Percentiles rank a stretch among this genome's conserved stretches.
Conservation (phyloP, 2,113 vertebrate species). For the Urocolius indicus region DNA sequence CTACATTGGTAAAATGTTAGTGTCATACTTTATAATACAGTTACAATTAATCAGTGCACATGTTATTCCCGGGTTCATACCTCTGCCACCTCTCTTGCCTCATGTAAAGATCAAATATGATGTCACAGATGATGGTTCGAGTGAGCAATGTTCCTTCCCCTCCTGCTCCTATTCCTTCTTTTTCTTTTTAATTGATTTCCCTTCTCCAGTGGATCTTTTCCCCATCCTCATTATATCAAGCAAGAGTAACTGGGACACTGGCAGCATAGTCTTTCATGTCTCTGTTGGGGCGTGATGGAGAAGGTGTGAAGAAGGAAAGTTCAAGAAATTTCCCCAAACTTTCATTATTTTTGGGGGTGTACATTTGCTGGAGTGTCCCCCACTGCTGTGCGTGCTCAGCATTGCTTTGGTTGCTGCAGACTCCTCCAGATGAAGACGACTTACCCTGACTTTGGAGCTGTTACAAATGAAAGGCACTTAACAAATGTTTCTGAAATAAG, state of each 20-base stretch:
- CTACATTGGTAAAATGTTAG: not conserved
- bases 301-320: not conserved
- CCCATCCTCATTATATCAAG: not conserved
- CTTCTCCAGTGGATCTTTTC: not conserved
- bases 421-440: not conserved
- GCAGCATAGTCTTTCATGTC: accelerated
- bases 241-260: not conserved
- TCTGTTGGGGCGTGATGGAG: not conserved
- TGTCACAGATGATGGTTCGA: not conserved
- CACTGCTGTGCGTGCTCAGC: not conserved
- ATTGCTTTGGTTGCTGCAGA: not conserved
- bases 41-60: not conserved
- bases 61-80: constrained; percentile 25
- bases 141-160: not conserved
- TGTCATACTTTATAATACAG: not conserved
- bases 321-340: not conserved
- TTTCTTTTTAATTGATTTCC: not conserved
- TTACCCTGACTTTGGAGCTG: constrained; percentile 7
- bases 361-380: not conserved
- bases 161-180: not conserved
- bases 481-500: constrained; percentile 48
- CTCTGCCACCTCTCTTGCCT: not conserved
- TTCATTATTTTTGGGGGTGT: not conserved
- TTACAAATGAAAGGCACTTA: constrained; percentile 8
- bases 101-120: not conserved